phyloP scores from a whole-genome alignment of 2,113 vertebrate species.

The Desmodus rotundus region DNA sequence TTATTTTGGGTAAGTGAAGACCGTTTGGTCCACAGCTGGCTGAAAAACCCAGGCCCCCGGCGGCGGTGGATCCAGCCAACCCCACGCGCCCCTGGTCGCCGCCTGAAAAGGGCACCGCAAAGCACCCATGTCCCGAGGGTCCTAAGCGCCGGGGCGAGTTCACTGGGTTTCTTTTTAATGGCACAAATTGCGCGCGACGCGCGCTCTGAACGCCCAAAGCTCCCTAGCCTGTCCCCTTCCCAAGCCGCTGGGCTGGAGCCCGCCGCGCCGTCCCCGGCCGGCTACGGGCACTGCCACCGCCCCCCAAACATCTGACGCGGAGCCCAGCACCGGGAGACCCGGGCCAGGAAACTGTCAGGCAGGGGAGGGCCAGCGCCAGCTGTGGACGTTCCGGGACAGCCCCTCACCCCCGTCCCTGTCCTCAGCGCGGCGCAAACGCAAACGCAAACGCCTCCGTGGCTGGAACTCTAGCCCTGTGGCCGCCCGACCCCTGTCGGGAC shows the following conservation, averaged over 20 bases:
- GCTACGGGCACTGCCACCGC: slow-evolving; percentile 10
- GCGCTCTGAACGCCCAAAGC: not conserved
- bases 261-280: slow-evolving; percentile 21
- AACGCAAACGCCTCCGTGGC: slow-evolving; percentile 42
- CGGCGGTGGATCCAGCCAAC: not conserved
- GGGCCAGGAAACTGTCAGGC: slow-evolving; percentile 65
- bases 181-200: slow-evolving; percentile 6
- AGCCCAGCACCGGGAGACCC: slow-evolving; percentile 23
- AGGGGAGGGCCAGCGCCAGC: slow-evolving; percentile 56
- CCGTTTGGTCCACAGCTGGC: slow-evolving; percentile 13
- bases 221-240: not conserved
- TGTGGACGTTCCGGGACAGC: slow-evolving; percentile 48
- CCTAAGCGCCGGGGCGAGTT: not conserved
- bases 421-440: slow-evolving; percentile 26
- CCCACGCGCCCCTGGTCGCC: not conserved
- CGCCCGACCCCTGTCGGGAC: slow-evolving; percentile 25
- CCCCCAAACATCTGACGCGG: slow-evolving; percentile 38
- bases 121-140: not conserved
- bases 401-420: slow-evolving; percentile 64
- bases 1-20: not conserved
- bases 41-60: slow-evolving; percentile 2
- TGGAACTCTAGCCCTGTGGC: slow-evolving; percentile 32
- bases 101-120: not conserved
- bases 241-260: slow-evolving; percentile 29
- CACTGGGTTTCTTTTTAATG: not conserved